A percentile compares a stretch with the other conserved stretches of the same genome.
Evolutionary conservation across 2,797 vertebrate genomes (phyloP).

Genomic region (Argentina silus): DNA sequence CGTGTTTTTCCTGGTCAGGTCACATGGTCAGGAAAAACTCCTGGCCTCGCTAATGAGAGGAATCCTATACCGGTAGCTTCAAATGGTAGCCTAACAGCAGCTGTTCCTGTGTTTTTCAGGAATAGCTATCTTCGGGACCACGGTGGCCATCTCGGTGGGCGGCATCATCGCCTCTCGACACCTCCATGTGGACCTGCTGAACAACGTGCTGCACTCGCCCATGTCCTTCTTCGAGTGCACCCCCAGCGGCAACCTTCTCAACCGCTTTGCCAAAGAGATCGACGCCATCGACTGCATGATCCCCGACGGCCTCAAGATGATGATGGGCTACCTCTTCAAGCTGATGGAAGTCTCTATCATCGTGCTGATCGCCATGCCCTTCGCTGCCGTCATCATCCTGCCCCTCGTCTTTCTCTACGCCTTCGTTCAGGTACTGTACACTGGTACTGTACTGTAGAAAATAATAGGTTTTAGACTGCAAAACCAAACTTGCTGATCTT

Average conservation of each 20-base stretch:
- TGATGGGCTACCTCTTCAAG: conserved; percentile 88
- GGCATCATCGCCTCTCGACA: conserved; percentile 87
- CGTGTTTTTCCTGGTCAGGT: too few relatives aligned
- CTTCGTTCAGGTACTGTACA: conserved; percentile 86
- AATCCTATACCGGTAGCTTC: too few relatives aligned
- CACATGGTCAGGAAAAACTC: too few relatives aligned
- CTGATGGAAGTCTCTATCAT: conserved; percentile 92
- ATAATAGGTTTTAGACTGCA: conserved; percentile 41
- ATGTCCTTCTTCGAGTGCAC: conserved; percentile 94
- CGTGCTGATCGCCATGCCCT: conserved; percentile 87
- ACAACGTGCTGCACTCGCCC: conserved; percentile 84
- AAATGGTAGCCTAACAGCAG: background rate
- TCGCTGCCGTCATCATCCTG: conserved; percentile 83
- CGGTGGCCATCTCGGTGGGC: conserved; percentile 87
- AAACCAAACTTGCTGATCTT: conserved; percentile 59
- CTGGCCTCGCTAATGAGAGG: too few relatives aligned
- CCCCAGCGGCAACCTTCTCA: conserved; percentile 91
- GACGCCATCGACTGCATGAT: conserved; percentile 93
- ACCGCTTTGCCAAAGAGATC: conserved; percentile 93
- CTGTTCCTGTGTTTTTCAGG: conserved; percentile 56
- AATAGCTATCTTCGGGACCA: conserved; percentile 87
- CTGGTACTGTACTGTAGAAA: conserved; percentile 50
- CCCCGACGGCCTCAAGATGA: conserved; percentile 90
- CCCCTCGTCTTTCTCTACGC: conserved; percentile 87
- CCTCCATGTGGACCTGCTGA: conserved; percentile 87